These are phyloP conservation scores for Phyto melanocephala DNA, from an alignment of 2,888 invertebrate species.

Conservation along the genomic window DNA sequence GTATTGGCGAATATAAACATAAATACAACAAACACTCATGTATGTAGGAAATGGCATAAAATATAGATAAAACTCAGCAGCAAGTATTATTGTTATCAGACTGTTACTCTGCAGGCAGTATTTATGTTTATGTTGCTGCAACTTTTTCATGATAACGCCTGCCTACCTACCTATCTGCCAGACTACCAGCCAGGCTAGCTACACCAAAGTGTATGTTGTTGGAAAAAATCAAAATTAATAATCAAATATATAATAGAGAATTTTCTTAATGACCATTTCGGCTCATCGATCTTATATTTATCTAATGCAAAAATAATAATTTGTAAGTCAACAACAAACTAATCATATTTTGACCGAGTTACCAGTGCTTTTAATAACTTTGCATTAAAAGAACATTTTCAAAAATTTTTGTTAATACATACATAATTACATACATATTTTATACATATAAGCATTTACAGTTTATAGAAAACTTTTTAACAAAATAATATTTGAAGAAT, in stretches of 20 bases:
- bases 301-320: constrained; percentile 17
- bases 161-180: background rate
- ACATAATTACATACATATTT: no score
- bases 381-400: no score
- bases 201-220: background rate
- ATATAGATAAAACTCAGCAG: constrained; percentile 8
- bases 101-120: constrained; percentile 40
- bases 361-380: no score
- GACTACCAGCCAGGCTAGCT: no score
- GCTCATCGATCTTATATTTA: constrained; percentile 35
- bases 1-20: constrained; percentile 29
- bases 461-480: no score
- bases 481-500: no score
- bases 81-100: constrained; percentile 38
- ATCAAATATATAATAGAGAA: constrained; percentile 18
- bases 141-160: constrained; percentile 7
- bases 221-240: background rate
- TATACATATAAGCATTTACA: no score
- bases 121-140: constrained; percentile 39
- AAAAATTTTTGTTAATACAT: no score
- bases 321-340: constrained; percentile 8
- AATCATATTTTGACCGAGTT: background rate
- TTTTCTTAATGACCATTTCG: constrained; percentile 30
- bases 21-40: no score
- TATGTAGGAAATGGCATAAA: background rate